These are phyloP conservation scores for Drosophila tanythrix DNA, from an alignment of 2,888 invertebrate species.

Conservation along the genomic window DNA sequence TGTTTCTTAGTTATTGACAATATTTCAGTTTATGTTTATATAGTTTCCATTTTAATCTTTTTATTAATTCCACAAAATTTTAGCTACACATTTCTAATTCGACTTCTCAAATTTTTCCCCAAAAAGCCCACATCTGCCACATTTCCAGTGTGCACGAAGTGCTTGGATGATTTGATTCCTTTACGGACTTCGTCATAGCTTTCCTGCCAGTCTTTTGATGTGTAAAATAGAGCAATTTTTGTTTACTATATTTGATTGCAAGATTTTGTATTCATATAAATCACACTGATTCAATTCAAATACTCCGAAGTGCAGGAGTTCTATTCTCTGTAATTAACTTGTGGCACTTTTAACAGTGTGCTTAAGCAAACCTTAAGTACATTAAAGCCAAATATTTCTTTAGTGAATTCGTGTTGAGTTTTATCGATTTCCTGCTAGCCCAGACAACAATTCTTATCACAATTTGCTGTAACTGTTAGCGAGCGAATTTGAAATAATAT, in stretches of 20 bases:
- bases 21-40: neutral
- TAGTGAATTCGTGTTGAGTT: neutral
- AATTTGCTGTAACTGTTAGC: constrained; percentile 63
- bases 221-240: no score
- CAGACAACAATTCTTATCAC: constrained; percentile 49
- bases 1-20: neutral
- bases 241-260: no score
- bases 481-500: constrained; percentile 67
- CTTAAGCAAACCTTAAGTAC: neutral
- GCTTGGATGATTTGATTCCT: neutral
- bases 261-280: neutral
- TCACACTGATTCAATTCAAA: neutral
- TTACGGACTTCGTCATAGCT: neutral
- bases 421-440: constrained; percentile 38
- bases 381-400: constrained; percentile 5
- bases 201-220: neutral
- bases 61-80: neutral
- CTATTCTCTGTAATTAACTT: neutral
- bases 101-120: neutral
- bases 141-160: neutral
- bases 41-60: neutral
- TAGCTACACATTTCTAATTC: neutral
- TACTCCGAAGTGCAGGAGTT: neutral
- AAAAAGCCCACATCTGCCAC: neutral
- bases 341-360: neutral